These are phyloP conservation scores for Megaceryle maxima DNA, from an alignment of 2,113 vertebrate genomes.

Conservation along the genomic window DNA sequence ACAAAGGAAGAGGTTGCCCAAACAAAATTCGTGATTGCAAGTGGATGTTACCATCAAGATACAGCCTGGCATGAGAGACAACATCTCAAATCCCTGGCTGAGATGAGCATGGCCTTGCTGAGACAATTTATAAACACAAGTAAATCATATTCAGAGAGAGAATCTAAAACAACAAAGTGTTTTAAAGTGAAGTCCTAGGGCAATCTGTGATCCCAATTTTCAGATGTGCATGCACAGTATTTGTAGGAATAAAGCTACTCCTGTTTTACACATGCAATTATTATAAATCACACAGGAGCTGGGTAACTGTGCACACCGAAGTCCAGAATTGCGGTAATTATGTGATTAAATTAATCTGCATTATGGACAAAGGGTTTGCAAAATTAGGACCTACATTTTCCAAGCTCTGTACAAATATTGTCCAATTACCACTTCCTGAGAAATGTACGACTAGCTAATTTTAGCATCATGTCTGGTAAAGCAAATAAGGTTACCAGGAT, in stretches of 20 bases:
- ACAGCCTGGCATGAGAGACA: not conserved
- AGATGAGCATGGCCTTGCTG: not conserved
- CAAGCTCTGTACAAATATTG: constrained; percentile 65
- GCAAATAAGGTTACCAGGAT: constrained; percentile 43
- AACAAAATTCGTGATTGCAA: not conserved
- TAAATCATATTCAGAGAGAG: not conserved
- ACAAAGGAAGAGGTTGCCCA: not conserved
- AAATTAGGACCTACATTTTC: constrained; percentile 57
- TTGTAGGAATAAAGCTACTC: not conserved
- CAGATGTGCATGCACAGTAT: not conserved
- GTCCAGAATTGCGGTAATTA: constrained; percentile 58
- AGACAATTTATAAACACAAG: not conserved
- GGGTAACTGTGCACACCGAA: not conserved
- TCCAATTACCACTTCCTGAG: constrained; percentile 55
- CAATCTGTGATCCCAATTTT: not conserved
- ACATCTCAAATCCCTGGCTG: not conserved
- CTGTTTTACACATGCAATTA: not conserved
- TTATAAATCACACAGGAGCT: not conserved
- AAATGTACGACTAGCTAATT: constrained; percentile 31
- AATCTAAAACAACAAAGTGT: not conserved
- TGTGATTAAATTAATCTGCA: constrained; percentile 57
- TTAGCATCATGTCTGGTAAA: constrained; percentile 12
- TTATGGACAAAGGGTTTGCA: constrained; percentile 57
- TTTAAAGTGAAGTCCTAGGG: not conserved
- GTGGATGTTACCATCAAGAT: not conserved